Percentiles rank a stretch among this genome's conserved stretches.
phyloP scores from a whole-genome alignment of 30 jellyfish, hydroid and myxozoan species.

The Turritopsis dohrnii region DNA sequence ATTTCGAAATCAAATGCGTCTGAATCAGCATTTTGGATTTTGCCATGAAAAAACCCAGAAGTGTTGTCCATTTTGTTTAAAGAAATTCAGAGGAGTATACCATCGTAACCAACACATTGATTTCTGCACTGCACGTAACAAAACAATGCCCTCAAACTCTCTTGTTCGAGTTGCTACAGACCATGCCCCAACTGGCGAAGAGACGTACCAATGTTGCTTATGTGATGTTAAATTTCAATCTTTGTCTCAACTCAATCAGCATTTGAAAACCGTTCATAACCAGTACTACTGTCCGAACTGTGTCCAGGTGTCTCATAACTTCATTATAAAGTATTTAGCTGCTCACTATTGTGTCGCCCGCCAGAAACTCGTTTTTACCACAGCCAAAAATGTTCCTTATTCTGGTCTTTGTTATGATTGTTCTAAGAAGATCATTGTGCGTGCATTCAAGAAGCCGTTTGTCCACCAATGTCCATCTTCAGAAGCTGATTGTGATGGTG shows the following conservation, averaged over 20 bases:
- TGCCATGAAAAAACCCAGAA: conserved; percentile 10
- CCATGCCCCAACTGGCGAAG: not conserved
- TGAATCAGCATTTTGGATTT: conserved; percentile 12
- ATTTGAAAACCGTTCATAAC: not conserved
- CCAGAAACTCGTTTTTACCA: not conserved
- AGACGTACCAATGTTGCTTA: not conserved
- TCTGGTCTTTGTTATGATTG: not conserved
- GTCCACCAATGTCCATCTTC: not conserved
- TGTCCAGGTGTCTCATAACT: not conserved
- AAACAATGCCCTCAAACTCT: too few species aligned
- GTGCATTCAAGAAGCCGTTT: not conserved
- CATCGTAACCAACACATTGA: conserved; percentile 6
- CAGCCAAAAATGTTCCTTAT: not conserved
- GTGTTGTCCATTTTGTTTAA: conserved; percentile 11
- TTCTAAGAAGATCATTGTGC: not conserved
- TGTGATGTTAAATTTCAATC: not conserved
- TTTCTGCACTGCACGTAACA: not conserved
- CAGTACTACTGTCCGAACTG: not conserved
- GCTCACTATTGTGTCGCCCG: not conserved
- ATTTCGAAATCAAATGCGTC: conserved; percentile 13
- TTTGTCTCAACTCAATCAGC: not conserved
- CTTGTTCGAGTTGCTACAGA: not conserved
- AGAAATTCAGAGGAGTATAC: not conserved
- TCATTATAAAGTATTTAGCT: not conserved
- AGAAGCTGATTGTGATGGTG: not conserved